A percentile compares a stretch with the other conserved stretches of the same genome.
These are phyloP conservation scores for Theristicus caerulescens DNA, from an alignment of 2,113 vertebrate genomes.

Conservation along the genomic window DNA sequence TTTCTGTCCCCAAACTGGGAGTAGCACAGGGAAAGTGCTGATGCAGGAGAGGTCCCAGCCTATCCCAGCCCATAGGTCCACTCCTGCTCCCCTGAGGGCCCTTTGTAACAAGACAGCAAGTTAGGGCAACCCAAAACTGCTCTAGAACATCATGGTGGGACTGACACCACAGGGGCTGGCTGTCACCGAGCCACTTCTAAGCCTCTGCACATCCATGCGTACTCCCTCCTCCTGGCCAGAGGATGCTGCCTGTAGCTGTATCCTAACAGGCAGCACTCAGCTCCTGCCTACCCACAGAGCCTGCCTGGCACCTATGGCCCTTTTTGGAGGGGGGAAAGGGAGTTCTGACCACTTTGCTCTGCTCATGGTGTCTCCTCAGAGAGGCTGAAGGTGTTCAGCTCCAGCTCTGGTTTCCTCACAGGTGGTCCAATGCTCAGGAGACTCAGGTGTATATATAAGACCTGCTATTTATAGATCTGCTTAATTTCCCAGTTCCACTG, in stretches of 20 bases:
- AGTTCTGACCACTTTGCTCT: neutral
- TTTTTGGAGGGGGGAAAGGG: neutral
- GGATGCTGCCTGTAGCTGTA: neutral
- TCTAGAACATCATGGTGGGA: neutral
- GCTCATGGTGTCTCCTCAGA: neutral
- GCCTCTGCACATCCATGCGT: neutral
- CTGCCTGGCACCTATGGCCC: neutral
- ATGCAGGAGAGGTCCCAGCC: neutral
- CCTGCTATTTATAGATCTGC: slow-evolving; percentile 15
- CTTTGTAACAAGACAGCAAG: neutral
- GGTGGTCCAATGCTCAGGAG: neutral
- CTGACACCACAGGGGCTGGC: neutral
- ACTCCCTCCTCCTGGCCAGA: neutral
- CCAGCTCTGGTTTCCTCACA: neutral
- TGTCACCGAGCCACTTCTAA: neutral
- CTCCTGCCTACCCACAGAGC: neutral
- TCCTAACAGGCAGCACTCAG: neutral
- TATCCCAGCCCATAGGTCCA: neutral
- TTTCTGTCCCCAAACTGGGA: neutral
- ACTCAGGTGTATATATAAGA: neutral
- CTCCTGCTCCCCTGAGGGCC: neutral
- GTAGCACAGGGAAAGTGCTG: neutral
- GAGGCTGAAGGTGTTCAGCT: neutral
- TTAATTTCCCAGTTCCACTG: neutral
- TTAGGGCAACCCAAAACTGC: neutral